Evolutionary conservation across 2,797 vertebrate genomes (phyloP), one percentile per base, ranked within the genome.

Genomic region (Alcedo quadribrachys): DNA sequence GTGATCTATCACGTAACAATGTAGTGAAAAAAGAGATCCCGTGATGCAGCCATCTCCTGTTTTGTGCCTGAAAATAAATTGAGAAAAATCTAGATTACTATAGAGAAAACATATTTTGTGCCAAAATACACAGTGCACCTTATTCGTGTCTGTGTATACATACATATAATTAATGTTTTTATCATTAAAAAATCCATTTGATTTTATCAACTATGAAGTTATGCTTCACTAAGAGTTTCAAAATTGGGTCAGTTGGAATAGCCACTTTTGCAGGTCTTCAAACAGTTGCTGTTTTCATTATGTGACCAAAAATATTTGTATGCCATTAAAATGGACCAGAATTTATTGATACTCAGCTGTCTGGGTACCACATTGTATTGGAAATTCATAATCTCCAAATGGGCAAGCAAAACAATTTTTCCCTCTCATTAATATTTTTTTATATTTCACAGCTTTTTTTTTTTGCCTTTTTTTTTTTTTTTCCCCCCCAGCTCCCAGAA

Each of bases 211-310:
- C 48, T 69, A 28, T 3, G 2, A 40, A 83, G 15, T 30, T 87
- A 19, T 27, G 13, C 21, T 68, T 81, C 21, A 43, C 17, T 17
- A 40, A 61, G 19, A 12, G 6, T 48, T 88, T 62, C 66, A 71
- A 66, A 95, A 87, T 37, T 57, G 82, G 18, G 37, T 90, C 7
- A 4, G 24, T 22, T 89, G 40, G 25, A 75, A 71, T 30, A 32
- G 65, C 55, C 16, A 21, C 13, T 94, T 91, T 57, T 66, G 24
- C 37, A 46, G 20, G 63, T 87, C 55, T 89, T 85, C 35, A 68
- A 73, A 50, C 12, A 87, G 66, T 81, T 81, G 37, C 30, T 83
- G 61, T 76, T 92, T 90, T 90, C 35, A 69, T 93, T 69, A 51
- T 3, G 17, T 57, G 37, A 43, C 22, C 6, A 70, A 63, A 90